These are phyloP conservation scores for Diarsia mendica DNA, from an alignment of 2,888 invertebrate genomes.

Conservation along the genomic window DNA sequence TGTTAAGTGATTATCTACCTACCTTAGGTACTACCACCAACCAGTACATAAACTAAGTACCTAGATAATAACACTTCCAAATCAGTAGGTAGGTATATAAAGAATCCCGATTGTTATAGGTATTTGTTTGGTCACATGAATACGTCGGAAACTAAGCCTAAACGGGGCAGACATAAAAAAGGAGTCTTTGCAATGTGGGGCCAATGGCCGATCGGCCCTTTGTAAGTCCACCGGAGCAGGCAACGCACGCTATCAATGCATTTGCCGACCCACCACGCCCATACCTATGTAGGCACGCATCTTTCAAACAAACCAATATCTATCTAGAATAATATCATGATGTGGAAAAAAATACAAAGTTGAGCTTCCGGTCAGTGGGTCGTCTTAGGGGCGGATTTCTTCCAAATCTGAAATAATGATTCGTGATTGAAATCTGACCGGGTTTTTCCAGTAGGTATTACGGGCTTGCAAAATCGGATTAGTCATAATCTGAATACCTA, in stretches of 20 bases:
- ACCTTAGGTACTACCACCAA: not conserved
- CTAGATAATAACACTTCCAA: constrained; percentile 28
- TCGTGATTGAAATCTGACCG: not conserved
- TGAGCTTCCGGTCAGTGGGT: too few species aligned
- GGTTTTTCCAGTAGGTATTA: constrained; percentile 6
- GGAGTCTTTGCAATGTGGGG: constrained; percentile 75
- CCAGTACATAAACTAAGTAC: not conserved
- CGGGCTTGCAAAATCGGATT: not conserved
- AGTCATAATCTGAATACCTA: constrained; percentile 34
- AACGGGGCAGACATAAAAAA: constrained; percentile 72
- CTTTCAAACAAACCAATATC: constrained; percentile 23
- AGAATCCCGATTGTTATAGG: constrained; percentile 17
- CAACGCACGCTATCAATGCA: constrained; percentile 58
- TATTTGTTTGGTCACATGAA: constrained; percentile 31
- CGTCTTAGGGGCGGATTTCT: too few species aligned
- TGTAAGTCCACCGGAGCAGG: constrained; percentile 62
- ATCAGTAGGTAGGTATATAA: not conserved
- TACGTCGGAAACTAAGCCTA: constrained; percentile 67
- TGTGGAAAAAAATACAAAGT: not conserved
- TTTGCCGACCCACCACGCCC: constrained; percentile 59
- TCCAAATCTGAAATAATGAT: constrained; percentile 9
- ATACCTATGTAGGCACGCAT: constrained; percentile 34
- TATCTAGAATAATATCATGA: constrained; percentile 6
- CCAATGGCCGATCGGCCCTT: constrained; percentile 82
- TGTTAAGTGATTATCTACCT: constrained; percentile 12